These are phyloP conservation scores for Choreutis nemorana DNA, from an alignment of 2,888 invertebrate species.

Conservation along the genomic window DNA sequence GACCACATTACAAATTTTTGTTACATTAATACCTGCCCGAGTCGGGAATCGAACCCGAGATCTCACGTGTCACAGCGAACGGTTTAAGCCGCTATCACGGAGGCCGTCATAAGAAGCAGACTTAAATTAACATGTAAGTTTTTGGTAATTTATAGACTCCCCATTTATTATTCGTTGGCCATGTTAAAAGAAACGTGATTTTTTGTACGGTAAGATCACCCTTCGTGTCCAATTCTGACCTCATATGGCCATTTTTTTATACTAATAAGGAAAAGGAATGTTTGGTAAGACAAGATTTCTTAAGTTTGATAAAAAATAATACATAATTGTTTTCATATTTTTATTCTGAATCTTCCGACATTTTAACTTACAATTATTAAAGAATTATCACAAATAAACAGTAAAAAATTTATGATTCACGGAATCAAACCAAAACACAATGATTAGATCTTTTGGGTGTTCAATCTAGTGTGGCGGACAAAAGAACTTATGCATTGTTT, in stretches of 20 bases:
- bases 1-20: too few species aligned
- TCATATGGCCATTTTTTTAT: too few species aligned
- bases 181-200: conserved; percentile 41
- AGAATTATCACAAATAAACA: conserved; percentile 60
- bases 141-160: conserved; percentile 32
- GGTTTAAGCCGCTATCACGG: too few species aligned
- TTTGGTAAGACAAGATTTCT: background rate
- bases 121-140: conserved; percentile 15
- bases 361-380: conserved; percentile 42
- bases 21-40: too few species aligned
- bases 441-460: conserved; percentile 23
- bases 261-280: too few species aligned
- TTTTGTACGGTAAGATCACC: conserved; percentile 31
- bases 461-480: background rate
- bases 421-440: conserved; percentile 50
- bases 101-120: too few species aligned
- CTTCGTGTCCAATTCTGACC: conserved; percentile 12
- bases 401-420: conserved; percentile 60
- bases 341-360: conserved; percentile 35
- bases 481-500: background rate
- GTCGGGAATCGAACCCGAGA: too few species aligned
- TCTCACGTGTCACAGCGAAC: too few species aligned
- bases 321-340: conserved; percentile 18
- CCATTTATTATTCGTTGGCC: conserved; percentile 30
- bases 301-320: conserved; percentile 12